Conservation (phyloP, 2,888 invertebrate species). For the Agapetus fuscipes region DNA sequence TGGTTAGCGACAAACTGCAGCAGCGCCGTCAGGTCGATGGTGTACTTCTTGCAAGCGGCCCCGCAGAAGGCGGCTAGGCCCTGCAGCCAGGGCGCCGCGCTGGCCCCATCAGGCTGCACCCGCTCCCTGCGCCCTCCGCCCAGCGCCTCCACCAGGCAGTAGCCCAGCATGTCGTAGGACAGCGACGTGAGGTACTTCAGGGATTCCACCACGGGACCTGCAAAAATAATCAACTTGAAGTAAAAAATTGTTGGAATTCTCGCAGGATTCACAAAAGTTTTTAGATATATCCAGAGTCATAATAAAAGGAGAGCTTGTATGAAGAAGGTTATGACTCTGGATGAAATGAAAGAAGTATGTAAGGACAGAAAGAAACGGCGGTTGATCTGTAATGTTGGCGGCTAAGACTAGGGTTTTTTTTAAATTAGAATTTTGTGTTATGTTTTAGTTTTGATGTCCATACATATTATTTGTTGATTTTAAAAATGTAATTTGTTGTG, state of each 20-base stretch:
- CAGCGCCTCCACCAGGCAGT: constrained; percentile 89
- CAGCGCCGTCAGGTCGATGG: constrained; percentile 88
- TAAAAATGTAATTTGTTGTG: no score
- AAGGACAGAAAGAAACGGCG: no score
- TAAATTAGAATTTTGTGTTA: no score
- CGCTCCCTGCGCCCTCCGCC: constrained; percentile 66
- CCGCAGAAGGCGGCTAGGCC: constrained; percentile 94
- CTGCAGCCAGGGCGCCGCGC: constrained; percentile 89
- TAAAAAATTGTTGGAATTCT: constrained; percentile 2
- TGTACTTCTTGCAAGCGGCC: constrained; percentile 94
- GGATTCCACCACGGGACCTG: constrained; percentile 88
- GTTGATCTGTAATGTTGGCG: no score
- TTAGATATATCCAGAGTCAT: no score
- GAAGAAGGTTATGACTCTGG: no score
- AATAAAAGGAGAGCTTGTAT: no score
- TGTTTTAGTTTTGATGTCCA: no score
- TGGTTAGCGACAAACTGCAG: constrained; percentile 97
- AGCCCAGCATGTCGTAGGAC: constrained; percentile 93
- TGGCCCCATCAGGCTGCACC: constrained; percentile 82
- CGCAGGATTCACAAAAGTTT: no score
- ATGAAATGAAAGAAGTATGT: no score
- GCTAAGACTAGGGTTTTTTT: no score
- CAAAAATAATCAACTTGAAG: not conserved
- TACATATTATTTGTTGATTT: no score
- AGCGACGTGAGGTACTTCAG: constrained; percentile 91